A percentile compares a stretch with the other conserved stretches of the same genome.
Evolutionary conservation across 2,888 invertebrate genomes (phyloP).

Genomic region (Sphaerophoria rueppellii): DNA sequence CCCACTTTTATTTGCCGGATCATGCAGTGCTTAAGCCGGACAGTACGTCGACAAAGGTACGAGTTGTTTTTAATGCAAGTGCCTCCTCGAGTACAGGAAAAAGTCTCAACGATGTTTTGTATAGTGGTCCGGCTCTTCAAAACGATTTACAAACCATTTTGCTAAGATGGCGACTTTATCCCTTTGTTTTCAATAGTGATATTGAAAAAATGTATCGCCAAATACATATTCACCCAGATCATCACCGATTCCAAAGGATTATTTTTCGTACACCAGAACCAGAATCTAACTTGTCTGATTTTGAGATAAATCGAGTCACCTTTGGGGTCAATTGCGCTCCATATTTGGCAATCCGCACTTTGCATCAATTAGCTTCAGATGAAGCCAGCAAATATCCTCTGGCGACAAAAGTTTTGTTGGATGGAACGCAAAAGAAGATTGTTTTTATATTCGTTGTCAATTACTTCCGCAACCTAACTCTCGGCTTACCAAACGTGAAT

Average conservation of each 20-base stretch:
- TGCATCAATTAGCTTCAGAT: conserved; percentile 58
- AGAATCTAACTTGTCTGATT: conserved; percentile 48
- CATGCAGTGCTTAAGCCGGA: not conserved
- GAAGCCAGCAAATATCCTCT: conserved; percentile 56
- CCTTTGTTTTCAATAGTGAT: conserved; percentile 74
- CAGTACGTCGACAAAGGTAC: not conserved
- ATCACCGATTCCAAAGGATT: conserved; percentile 71
- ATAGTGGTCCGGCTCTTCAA: conserved; percentile 74
- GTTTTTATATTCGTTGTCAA: conserved; percentile 36
- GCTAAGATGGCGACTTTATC: conserved; percentile 32
- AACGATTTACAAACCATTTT: conserved; percentile 60
- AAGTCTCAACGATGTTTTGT: conserved; percentile 72
- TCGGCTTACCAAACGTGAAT: conserved; percentile 52
- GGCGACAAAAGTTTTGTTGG: conserved; percentile 44
- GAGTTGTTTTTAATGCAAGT: conserved; percentile 62
- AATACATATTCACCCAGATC: conserved; percentile 63
- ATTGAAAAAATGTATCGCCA: conserved; percentile 76
- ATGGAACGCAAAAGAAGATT: conserved; percentile 60
- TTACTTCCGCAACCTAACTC: not conserved
- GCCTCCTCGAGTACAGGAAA: conserved; percentile 21
- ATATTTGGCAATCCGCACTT: conserved; percentile 64
- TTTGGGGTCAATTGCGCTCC: conserved; percentile 62
- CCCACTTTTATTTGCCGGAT: conserved; percentile 33
- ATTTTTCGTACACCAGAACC: conserved; percentile 57
- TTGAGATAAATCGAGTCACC: conserved; percentile 64